phyloP scores from a whole-genome alignment of 2,113 vertebrate genomes.

The Rhipidura dahli region DNA sequence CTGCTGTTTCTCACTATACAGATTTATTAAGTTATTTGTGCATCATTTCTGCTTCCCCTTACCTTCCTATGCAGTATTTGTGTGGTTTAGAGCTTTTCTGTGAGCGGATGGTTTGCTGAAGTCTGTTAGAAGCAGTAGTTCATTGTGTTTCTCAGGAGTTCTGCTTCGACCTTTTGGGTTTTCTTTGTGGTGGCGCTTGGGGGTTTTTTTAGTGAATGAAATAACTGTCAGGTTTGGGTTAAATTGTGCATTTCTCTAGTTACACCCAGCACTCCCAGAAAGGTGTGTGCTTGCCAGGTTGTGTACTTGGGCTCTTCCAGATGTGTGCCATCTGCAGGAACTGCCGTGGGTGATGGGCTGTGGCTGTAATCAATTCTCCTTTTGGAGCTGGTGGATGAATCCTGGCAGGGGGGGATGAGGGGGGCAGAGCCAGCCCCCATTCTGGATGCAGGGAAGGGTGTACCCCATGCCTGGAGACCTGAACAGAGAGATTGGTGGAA shows the following conservation, averaged over 20 bases:
- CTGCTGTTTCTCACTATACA: neutral
- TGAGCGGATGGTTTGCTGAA: fast-evolving
- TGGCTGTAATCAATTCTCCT: neutral
- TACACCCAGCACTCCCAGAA: neutral
- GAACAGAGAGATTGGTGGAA: neutral
- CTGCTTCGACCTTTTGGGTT: neutral
- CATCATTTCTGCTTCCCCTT: neutral
- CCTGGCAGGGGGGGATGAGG: neutral
- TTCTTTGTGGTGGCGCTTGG: neutral
- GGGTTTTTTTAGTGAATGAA: neutral
- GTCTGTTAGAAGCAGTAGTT: neutral
- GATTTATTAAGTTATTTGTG: neutral
- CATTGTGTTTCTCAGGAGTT: neutral
- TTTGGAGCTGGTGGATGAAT: neutral
- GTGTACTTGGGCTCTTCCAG: fast-evolving
- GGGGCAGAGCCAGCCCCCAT: neutral
- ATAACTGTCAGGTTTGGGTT: neutral
- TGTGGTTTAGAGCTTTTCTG: fast-evolving
- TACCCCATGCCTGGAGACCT: neutral
- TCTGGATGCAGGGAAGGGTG: neutral
- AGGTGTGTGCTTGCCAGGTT: neutral
- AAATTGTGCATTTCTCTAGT: neutral
- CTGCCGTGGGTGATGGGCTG: fast-evolving
- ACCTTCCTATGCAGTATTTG: neutral
- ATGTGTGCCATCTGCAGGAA: neutral